Evolutionary conservation across 2,113 vertebrate genomes (phyloP).

Genomic region (Argyrosomus japonicus): DNA sequence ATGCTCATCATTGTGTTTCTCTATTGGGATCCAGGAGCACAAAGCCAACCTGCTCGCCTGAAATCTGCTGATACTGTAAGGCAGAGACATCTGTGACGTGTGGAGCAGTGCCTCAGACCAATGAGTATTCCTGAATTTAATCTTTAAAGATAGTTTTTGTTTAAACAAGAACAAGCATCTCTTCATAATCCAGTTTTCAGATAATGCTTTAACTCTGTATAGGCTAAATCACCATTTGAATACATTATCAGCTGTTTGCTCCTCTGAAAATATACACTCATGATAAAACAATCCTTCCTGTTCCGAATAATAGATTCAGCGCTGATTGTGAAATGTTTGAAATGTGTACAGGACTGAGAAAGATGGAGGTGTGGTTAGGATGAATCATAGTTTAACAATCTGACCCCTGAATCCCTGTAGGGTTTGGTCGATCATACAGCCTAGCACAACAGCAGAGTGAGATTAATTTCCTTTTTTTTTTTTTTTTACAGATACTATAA

Average conservation of each 20-base stretch:
- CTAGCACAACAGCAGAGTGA: slow-evolving; percentile 32
- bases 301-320: not conserved
- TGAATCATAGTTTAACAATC: slow-evolving; percentile 15
- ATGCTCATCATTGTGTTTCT: not conserved
- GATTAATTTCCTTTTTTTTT: slow-evolving; percentile 45
- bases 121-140: slow-evolving; percentile 7
- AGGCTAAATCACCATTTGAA: not conserved
- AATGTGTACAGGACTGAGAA: not conserved
- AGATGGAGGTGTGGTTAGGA: not conserved
- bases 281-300: not conserved
- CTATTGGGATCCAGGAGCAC: not conserved
- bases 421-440: not conserved
- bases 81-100: slow-evolving; percentile 18
- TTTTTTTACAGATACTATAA: slow-evolving; percentile 47
- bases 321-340: slow-evolving; percentile 8
- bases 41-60: not conserved
- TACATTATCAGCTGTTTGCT: not conserved
- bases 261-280: not conserved
- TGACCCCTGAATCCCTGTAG: slow-evolving; percentile 5
- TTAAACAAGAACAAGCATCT: not conserved
- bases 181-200: not conserved
- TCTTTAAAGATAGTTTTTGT: not conserved
- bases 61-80: slow-evolving; percentile 22
- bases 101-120: not conserved
- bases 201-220: not conserved